A percentile compares a stretch with the other conserved stretches of the same genome.
These are phyloP conservation scores for Bradysia coprophila DNA, from an alignment of 1,140 invertebrate genomes.

Conservation along the genomic window DNA sequence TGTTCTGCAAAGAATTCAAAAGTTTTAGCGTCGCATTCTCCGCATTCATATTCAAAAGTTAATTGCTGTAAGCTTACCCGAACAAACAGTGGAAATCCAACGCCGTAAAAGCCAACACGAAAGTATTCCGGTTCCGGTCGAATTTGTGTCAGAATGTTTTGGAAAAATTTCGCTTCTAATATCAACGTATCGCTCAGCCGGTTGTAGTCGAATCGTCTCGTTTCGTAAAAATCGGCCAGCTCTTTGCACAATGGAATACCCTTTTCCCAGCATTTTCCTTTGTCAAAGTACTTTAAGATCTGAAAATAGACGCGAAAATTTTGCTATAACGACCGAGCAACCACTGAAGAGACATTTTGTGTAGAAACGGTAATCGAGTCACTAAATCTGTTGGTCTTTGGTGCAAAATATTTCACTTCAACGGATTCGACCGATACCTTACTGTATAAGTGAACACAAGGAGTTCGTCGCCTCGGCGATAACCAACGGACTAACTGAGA, in stretches of 20 bases:
- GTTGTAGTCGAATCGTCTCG: conserved; percentile 74
- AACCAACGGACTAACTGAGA: too few relatives aligned
- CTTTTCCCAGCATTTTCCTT: conserved; percentile 94
- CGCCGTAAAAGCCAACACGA: conserved; percentile 88
- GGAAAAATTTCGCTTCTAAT: conserved; percentile 74
- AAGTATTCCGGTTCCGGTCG: conserved; percentile 92
- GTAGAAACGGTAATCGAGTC: too few relatives aligned
- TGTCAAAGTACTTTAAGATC: conserved; percentile 86
- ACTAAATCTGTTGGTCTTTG: too few relatives aligned
- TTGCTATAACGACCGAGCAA: neutral
- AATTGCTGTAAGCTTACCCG: conserved; percentile 55
- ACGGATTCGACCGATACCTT: too few relatives aligned
- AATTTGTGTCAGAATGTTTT: conserved; percentile 73
- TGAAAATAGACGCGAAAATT: conserved; percentile 1
- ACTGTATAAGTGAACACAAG: neutral
- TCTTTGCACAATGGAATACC: conserved; percentile 87
- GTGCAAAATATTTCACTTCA: too few relatives aligned
- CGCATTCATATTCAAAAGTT: conserved; percentile 1
- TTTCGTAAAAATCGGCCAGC: conserved; percentile 74
- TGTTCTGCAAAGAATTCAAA: conserved; percentile 48
- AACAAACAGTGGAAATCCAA: conserved; percentile 84
- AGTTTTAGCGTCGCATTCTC: neutral
- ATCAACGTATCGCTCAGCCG: conserved; percentile 70
- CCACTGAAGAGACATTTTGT: neutral
- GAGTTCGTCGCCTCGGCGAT: neutral